Base-by-base conservation (phyloP, 2,888 invertebrate species). In the Serripes groenlandicus region DNA sequence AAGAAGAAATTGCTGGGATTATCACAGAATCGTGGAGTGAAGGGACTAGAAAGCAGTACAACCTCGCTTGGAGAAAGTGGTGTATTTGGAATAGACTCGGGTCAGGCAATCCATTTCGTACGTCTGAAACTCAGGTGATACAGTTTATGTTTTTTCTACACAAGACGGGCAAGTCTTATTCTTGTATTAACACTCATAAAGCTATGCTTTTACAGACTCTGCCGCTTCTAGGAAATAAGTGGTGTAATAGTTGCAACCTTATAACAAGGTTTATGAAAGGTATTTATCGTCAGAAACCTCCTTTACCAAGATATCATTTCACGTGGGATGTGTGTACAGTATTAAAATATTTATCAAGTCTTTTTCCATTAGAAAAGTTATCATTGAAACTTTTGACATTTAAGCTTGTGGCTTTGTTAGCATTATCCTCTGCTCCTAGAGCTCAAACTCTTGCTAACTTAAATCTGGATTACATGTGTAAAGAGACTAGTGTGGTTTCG, bases 301-400 rank as follows among this genome's bases (percentile, higher is more conserved):
- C n/a, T 62, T 78, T 56, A 23, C 78, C 78, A 7, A 42, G 52
- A 30, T 72, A 78, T 28, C 34, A n/a, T 21, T 72, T 72, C 52
- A 78, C 72, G 28, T 78, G 78, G 72, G 72, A 72, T 58, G 72
- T 72, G n/a, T n/a, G n/a, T n/a, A n/a, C n/a, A n/a, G n/a, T 77
- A 21, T n/a, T 77, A 18, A 49, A 64, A 18, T 77, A 26, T 60
- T 35, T 77, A n/a, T 42, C 42, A 32, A 15, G 71, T 15, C 58
- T 77, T 32, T 71, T 60, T 26, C 77, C 77, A 0, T 35, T 71
- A 28, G 21, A 28, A 15, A 26, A 18, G n/a, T 23, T 78, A 18
- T 64, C 71, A 2, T 5, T 78, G 21, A 78, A 64, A n/a, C n/a
- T n/a, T n/a, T 23, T 78, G 2, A 78, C 78, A 23, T 66, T 78